Conservation (phyloP, 1,140 invertebrate genomes). For the Tetramorium parvispinum region DNA sequence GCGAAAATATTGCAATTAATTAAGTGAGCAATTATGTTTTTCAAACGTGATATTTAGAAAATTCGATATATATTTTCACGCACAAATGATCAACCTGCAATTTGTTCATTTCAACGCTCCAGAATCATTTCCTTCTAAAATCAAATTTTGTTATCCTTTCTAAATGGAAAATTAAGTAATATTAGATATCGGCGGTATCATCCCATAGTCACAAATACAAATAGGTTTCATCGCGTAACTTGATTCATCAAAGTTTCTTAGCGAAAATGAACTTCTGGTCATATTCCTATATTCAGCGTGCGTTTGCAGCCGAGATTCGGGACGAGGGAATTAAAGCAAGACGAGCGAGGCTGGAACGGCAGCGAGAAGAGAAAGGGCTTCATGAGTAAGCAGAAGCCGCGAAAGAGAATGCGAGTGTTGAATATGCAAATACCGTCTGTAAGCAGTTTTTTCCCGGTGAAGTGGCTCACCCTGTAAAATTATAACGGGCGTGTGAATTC, state of each 20-base stretch:
- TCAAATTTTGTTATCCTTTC: neutral
- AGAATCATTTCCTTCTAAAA: neutral
- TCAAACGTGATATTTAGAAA: neutral
- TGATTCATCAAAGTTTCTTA: slow-evolving; percentile 18
- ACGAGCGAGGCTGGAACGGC: neutral
- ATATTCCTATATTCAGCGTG: neutral
- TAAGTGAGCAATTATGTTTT: neutral
- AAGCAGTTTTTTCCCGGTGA: slow-evolving; percentile 27
- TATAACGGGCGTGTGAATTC: slow-evolving; percentile 36
- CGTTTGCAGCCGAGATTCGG: slow-evolving; percentile 20
- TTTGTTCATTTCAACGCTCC: neutral
- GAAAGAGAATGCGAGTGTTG: slow-evolving; percentile 57
- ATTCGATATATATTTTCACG: neutral
- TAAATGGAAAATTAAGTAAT: neutral
- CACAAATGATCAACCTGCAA: neutral
- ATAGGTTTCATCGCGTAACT: slow-evolving; percentile 11
- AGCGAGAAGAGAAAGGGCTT: neutral
- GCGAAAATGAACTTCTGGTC: slow-evolving; percentile 3
- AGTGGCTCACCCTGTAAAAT: slow-evolving; percentile 45
- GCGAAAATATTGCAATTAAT: neutral
- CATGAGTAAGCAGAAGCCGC: slow-evolving; percentile 37
- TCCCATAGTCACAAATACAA: neutral
- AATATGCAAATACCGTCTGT: slow-evolving; percentile 58
- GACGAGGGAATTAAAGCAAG: slow-evolving; percentile 35
- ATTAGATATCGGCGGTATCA: neutral